Conservation (phyloP, 2,797 vertebrate species). For the Sorex maritimensis region DNA sequence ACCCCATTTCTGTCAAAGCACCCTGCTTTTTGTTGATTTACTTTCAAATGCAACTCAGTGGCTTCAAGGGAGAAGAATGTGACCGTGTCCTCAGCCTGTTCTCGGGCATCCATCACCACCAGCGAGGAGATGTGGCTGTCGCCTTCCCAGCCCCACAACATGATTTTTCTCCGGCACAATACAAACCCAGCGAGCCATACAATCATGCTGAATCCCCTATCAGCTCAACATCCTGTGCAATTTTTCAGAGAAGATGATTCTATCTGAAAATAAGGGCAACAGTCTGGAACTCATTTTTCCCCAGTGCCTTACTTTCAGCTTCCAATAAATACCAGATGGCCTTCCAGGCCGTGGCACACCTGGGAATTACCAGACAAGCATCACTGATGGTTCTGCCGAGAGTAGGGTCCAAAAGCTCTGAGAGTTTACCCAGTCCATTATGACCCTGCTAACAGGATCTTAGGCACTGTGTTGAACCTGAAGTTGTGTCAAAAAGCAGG, state of each 20-base stretch:
- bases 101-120: conserved; percentile 79
- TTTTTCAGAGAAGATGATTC: conserved; percentile 84
- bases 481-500: conserved; percentile 19
- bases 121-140: conserved; percentile 61
- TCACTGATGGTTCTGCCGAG: not conserved
- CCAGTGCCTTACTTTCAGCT: conserved; percentile 79
- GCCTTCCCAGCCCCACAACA: conserved; percentile 15
- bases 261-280: conserved; percentile 80
- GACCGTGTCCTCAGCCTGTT: conserved; percentile 53
- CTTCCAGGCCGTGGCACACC: conserved; percentile 69
- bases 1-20: conserved; percentile 47
- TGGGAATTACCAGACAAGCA: conserved; percentile 54
- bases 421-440: conserved; percentile 42
- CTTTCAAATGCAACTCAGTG: conserved; percentile 74
- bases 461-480: not conserved
- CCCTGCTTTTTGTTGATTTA: conserved; percentile 64
- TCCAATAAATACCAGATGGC: conserved; percentile 76
- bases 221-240: conserved; percentile 75
- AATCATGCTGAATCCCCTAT: conserved; percentile 75
- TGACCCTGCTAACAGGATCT: conserved; percentile 33
- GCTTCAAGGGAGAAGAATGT: conserved; percentile 63
- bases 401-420: conserved; percentile 7
- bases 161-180: conserved; percentile 76
- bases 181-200: conserved; percentile 79
- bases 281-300: conserved; percentile 82